These are phyloP conservation scores for Chrysaora quinquecirrha DNA, from an alignment of 30 jellyfish, hydroid and myxozoan species.

Conservation along the genomic window DNA sequence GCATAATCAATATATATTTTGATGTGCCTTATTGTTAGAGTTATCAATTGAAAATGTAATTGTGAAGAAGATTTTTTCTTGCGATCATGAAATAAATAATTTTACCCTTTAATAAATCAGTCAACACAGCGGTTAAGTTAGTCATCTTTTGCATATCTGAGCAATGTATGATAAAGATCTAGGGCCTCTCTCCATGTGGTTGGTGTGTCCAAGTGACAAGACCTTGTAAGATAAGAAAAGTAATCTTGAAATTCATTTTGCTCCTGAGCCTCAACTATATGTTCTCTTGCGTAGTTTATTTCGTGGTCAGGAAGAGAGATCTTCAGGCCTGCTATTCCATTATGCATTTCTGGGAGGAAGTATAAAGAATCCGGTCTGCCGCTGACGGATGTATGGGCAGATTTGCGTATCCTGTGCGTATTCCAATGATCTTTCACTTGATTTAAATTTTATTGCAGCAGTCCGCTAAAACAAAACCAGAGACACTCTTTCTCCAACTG, in stretches of 20 bases:
- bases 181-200: constrained; percentile 18
- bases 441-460: neutral
- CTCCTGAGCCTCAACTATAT: neutral
- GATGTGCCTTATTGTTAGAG: too few relatives aligned
- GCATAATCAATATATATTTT: too few relatives aligned
- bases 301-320: neutral
- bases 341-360: constrained; percentile 5
- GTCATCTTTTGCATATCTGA: neutral
- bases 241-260: constrained; percentile 20
- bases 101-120: too few relatives aligned
- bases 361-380: constrained; percentile 28
- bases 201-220: neutral
- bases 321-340: neutral
- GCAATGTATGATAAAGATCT: neutral
- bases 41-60: too few relatives aligned
- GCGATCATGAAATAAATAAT: too few relatives aligned
- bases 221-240: neutral
- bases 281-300: neutral
- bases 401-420: constrained; percentile 15
- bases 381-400: neutral
- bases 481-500: neutral
- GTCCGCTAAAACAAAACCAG: neutral
- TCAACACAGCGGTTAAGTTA: too few relatives aligned
- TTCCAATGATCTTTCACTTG: constrained; percentile 9
- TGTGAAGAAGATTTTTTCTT: neutral